A percentile compares a stretch with the other conserved stretches of the same genome.
Conservation (phyloP, 2,113 vertebrate species). For the Cavia porcellus region DNA sequence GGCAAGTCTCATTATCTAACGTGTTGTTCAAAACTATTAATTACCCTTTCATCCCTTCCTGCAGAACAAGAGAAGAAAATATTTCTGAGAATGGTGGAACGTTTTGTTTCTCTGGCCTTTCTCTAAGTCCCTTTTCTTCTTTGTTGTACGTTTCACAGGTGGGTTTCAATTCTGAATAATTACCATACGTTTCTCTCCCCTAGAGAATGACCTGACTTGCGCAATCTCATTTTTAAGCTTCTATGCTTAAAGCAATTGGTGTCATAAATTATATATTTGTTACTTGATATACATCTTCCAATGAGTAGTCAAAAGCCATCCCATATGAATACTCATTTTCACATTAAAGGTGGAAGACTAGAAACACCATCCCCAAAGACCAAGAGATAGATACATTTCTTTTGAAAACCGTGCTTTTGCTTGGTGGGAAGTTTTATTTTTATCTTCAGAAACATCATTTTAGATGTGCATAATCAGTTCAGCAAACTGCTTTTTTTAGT, state of each 20-base stretch:
- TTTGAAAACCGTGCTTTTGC: constrained; percentile 72
- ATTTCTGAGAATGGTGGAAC: constrained; percentile 40
- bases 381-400: constrained; percentile 60
- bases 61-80: constrained; percentile 52
- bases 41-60: constrained; percentile 26
- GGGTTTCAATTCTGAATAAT: constrained; percentile 83
- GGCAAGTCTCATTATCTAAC: neutral
- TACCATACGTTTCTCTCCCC: constrained; percentile 74
- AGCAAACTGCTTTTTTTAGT: constrained; percentile 70
- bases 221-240: constrained; percentile 86
- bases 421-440: constrained; percentile 79
- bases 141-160: constrained; percentile 75
- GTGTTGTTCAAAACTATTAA: neutral
- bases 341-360: constrained; percentile 80
- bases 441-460: constrained; percentile 75
- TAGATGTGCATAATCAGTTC: constrained; percentile 81
- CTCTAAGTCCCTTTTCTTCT: constrained; percentile 68
- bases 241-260: constrained; percentile 84
- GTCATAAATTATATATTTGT: constrained; percentile 87
- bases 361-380: constrained; percentile 35
- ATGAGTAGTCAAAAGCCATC: constrained; percentile 61
- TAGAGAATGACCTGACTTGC: constrained; percentile 81
- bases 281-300: constrained; percentile 83
- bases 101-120: constrained; percentile 77
- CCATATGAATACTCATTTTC: constrained; percentile 82